These are phyloP conservation scores for Drosophila kambysellisi DNA, from an alignment of 2,888 invertebrate species.

Conservation along the genomic window DNA sequence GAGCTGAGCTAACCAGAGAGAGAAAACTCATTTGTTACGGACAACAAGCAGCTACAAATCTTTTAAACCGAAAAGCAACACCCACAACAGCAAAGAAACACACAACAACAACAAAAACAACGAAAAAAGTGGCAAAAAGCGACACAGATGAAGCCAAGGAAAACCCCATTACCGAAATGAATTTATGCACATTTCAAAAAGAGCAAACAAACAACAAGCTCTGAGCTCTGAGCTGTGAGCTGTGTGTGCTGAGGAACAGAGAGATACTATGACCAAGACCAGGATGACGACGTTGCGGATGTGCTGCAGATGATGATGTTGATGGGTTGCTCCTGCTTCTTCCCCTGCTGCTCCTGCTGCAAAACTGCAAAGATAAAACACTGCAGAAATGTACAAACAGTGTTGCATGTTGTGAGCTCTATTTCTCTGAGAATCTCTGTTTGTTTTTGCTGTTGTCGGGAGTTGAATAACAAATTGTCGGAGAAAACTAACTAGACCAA, in stretches of 20 bases:
- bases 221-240: constrained; percentile 2
- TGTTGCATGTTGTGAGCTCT: constrained; percentile 23
- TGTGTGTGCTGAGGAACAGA: not conserved
- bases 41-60: constrained; percentile 64
- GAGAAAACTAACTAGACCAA: constrained; percentile 79
- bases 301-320: constrained; percentile 56
- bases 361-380: constrained; percentile 52
- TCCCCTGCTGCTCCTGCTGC: constrained; percentile 11
- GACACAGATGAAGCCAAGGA: constrained; percentile 37
- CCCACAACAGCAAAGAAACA: constrained; percentile 30
- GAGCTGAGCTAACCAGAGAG: constrained; percentile 29
- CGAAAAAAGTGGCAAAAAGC: constrained; percentile 7
- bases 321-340: constrained; percentile 29
- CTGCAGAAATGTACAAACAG: constrained; percentile 45
- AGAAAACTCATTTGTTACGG: constrained; percentile 59
- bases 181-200: constrained; percentile 77
- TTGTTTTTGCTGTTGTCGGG: constrained; percentile 69
- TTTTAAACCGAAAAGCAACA: constrained; percentile 60
- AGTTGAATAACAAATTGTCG: constrained; percentile 72
- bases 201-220: constrained; percentile 60
- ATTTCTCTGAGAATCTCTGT: constrained; percentile 19
- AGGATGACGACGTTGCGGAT: constrained; percentile 51
- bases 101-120: not conserved
- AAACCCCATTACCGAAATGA: constrained; percentile 78
- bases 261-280: constrained; percentile 34